Conservation (phyloP, 2,113 vertebrate species). For the Otis tarda region DNA sequence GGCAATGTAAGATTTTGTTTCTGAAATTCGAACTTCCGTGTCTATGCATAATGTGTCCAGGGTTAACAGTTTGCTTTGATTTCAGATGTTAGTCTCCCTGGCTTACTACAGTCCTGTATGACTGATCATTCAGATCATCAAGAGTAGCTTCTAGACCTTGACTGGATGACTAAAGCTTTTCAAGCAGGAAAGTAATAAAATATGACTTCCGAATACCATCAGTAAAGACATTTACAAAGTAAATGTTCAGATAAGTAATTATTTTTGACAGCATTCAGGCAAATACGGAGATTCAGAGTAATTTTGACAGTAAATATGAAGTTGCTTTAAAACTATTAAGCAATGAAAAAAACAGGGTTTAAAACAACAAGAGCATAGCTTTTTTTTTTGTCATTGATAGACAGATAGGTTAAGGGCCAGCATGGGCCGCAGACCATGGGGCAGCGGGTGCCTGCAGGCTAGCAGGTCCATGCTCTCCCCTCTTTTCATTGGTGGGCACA, state of each 20-base stretch:
- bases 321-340: not conserved
- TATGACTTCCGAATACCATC: not conserved
- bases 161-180: not conserved
- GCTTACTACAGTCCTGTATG: not conserved
- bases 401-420: not conserved
- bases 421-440: rapidly evolving
- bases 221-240: not conserved
- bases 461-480: not conserved
- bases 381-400: not conserved
- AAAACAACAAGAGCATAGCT: not conserved
- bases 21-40: not conserved
- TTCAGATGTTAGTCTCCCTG: not conserved
- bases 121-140: not conserved
- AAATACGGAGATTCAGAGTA: not conserved
- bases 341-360: not conserved
- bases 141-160: not conserved
- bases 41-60: not conserved
- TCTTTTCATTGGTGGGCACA: not conserved
- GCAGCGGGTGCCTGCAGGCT: not conserved
- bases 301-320: not conserved
- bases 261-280: not conserved
- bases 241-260: not conserved
- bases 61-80: not conserved
- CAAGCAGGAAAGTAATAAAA: not conserved
- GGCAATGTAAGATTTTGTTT: not conserved